Evolutionary conservation across 2,113 vertebrate species (phyloP).

Genomic region (Pithys albifrons): DNA sequence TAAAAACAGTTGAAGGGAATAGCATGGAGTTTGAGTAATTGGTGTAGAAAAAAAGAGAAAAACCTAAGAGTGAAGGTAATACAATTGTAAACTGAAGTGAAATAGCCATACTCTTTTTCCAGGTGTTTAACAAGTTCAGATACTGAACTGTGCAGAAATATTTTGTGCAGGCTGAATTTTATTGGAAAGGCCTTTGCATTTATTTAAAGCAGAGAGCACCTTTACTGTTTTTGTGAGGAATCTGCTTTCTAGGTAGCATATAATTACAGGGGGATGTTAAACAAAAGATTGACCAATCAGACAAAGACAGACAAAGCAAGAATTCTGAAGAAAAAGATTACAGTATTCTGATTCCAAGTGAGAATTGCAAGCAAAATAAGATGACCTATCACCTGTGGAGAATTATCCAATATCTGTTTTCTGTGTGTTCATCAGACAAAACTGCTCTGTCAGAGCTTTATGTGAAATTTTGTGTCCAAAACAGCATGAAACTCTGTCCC

Average conservation of each 20-base stretch:
- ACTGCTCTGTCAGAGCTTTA: background rate
- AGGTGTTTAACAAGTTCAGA: background rate
- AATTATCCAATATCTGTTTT: background rate
- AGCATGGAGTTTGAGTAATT: background rate
- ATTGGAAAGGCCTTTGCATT: background rate
- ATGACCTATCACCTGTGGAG: background rate
- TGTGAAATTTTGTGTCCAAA: background rate
- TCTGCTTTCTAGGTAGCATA: background rate
- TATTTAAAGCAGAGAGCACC: background rate
- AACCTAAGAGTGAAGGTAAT: background rate
- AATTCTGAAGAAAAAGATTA: background rate
- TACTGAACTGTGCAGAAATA: background rate
- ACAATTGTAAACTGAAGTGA: background rate
- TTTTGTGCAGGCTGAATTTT: background rate
- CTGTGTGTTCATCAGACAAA: background rate
- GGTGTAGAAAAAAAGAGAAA: background rate
- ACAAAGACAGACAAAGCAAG: background rate
- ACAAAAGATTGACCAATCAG: background rate
- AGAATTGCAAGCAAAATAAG: background rate
- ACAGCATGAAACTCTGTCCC: background rate
- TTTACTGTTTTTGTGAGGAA: background rate
- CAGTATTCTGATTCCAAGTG: background rate
- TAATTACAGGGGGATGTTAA: background rate
- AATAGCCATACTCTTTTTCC: background rate
- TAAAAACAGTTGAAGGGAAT: background rate